Conservation (phyloP, 1,140 invertebrate genomes). For the Hypothenemus hampei region DNA sequence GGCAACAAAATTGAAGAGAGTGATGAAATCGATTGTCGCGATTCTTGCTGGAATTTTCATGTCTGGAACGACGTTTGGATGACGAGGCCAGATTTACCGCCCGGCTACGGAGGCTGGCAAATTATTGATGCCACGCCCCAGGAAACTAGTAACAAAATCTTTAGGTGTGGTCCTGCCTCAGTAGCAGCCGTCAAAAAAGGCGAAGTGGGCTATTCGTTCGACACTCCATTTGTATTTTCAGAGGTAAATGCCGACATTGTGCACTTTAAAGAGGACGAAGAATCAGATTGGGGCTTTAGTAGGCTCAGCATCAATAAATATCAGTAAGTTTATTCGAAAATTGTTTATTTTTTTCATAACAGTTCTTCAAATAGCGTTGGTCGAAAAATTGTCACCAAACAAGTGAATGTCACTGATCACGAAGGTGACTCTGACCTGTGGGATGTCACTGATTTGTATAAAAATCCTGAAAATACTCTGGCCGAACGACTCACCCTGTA, state of each 20-base stretch:
- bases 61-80: constrained; percentile 85
- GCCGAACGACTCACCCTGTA: constrained; percentile 60
- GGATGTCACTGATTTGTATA: constrained; percentile 67
- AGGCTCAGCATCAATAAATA: constrained; percentile 58
- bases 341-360: constrained; percentile 38
- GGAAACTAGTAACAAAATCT: constrained; percentile 60
- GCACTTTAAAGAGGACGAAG: constrained; percentile 61
- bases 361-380: constrained; percentile 53
- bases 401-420: constrained; percentile 55
- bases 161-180: constrained; percentile 66
- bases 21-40: constrained; percentile 50
- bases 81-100: constrained; percentile 66
- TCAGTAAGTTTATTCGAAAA: constrained; percentile 50
- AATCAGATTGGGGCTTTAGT: constrained; percentile 61
- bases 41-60: constrained; percentile 75
- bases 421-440: constrained; percentile 59
- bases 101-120: constrained; percentile 74
- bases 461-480: constrained; percentile 60
- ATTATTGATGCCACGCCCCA: constrained; percentile 75
- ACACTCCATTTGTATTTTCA: constrained; percentile 70
- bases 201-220: constrained; percentile 68
- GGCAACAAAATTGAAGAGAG: constrained; percentile 59
- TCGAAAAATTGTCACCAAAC: constrained; percentile 68
- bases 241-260: constrained; percentile 76
- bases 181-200: constrained; percentile 65